A percentile compares a stretch with the other conserved stretches of the same genome.
phyloP scores from a whole-genome alignment of 2,113 vertebrate genomes.

The Heterocephalus glaber region DNA sequence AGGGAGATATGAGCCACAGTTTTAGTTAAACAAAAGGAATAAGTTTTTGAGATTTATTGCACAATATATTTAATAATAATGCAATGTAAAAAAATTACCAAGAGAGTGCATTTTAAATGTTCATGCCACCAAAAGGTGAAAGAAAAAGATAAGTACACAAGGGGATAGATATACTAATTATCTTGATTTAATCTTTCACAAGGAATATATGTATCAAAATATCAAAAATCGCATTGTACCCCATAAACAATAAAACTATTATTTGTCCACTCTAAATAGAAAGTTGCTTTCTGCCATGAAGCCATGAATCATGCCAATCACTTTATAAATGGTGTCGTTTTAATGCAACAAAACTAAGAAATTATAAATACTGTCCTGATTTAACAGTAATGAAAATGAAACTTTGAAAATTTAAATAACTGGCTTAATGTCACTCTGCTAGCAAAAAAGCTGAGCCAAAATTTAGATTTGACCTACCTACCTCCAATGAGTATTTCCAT shows the following conservation, averaged over 20 bases:
- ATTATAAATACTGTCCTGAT: background rate
- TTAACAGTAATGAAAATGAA: conserved; percentile 34
- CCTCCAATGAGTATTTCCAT: background rate
- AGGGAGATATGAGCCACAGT: background rate
- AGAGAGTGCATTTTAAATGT: background rate
- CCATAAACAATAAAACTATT: background rate
- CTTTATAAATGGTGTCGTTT: background rate
- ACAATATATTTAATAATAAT: background rate
- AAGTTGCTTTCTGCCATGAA: background rate
- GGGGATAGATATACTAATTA: background rate
- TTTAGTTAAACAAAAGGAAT: background rate
- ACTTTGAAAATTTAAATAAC: background rate
- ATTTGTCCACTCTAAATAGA: background rate
- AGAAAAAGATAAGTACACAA: background rate
- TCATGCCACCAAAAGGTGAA: background rate
- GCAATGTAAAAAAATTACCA: background rate
- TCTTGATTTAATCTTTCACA: background rate
- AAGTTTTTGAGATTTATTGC: background rate
- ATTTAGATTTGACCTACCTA: background rate
- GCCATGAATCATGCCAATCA: background rate
- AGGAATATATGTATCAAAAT: background rate
- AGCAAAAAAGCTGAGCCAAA: background rate
- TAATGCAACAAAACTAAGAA: background rate
- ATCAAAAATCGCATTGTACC: background rate
- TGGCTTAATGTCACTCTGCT: background rate